Conservation (phyloP, 2,888 invertebrate genomes). For the Zeuzera pyrina region DNA sequence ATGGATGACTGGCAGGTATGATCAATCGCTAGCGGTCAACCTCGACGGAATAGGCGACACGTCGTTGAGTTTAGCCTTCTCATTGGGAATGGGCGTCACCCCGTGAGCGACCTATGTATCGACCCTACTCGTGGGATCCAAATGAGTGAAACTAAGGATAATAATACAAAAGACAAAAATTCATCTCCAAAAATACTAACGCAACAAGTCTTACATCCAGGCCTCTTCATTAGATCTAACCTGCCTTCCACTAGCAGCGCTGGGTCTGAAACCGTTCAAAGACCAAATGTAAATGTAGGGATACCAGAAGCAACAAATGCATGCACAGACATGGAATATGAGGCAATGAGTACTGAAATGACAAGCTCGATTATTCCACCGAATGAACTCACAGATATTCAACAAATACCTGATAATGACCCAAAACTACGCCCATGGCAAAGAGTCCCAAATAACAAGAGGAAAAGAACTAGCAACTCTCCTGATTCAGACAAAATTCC, state of each 20-base stretch:
- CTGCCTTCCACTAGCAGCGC: slow-evolving; percentile 1
- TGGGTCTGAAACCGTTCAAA: not conserved
- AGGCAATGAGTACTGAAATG: not conserved
- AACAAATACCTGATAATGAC: not conserved
- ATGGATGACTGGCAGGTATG: slow-evolving; percentile 13
- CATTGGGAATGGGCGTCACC: slow-evolving; percentile 10
- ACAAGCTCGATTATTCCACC: not conserved
- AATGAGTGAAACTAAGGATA: slow-evolving; percentile 2
- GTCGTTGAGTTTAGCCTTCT: slow-evolving; percentile 10
- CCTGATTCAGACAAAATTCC: not conserved
- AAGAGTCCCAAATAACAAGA: not conserved
- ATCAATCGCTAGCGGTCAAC: slow-evolving; percentile 11
- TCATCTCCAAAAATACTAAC: slow-evolving; percentile 1
- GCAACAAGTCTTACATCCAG: slow-evolving; percentile 5
- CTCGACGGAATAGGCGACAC: slow-evolving; percentile 10
- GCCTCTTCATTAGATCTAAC: slow-evolving; percentile 4
- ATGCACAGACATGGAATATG: not conserved
- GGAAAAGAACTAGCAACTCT: not conserved
- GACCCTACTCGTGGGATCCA: slow-evolving; percentile 10
- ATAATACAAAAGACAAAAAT: too few relatives aligned
- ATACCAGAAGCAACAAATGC: not conserved
- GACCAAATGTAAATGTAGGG: not conserved
- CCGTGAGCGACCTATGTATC: slow-evolving; percentile 1
- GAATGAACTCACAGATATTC: not conserved
- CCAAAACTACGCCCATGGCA: not conserved